A percentile compares a stretch with the other conserved stretches of the same genome.
These are phyloP conservation scores for Scaptomyza polygonia DNA, from an alignment of 2,888 invertebrate species.

Conservation along the genomic window DNA sequence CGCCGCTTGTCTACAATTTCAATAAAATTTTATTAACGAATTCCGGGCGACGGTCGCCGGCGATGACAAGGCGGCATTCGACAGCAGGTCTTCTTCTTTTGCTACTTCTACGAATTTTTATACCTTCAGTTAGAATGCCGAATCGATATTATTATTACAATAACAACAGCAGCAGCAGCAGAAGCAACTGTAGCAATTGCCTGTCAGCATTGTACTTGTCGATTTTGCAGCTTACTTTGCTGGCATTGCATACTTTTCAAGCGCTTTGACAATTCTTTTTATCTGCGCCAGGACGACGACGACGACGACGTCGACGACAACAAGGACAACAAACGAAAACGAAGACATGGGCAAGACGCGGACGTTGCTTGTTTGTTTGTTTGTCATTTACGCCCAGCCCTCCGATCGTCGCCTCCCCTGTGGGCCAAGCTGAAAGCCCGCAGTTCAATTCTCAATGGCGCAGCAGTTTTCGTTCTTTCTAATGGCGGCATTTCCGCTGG, in stretches of 20 bases:
- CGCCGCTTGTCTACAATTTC: constrained; percentile 83
- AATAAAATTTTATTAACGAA: constrained; percentile 84
- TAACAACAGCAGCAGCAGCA: constrained; percentile 51
- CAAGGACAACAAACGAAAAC: constrained; percentile 13
- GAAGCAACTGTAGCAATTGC: constrained; percentile 71
- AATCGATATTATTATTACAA: constrained; percentile 81
- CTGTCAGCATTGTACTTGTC: constrained; percentile 81
- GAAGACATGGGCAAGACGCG: constrained; percentile 42
- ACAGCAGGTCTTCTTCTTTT: constrained; percentile 32
- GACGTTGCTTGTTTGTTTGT: constrained; percentile 78
- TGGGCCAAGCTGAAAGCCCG: constrained; percentile 69
- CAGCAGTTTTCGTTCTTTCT: constrained; percentile 79
- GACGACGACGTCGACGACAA: constrained; percentile 12
- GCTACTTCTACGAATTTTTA: constrained; percentile 58
- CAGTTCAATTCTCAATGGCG: constrained; percentile 80
- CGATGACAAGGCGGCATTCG: constrained; percentile 72
- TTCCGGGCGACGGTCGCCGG: constrained; percentile 80
- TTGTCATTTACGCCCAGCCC: constrained; percentile 69
- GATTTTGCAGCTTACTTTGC: constrained; percentile 81
- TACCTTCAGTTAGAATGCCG: constrained; percentile 63
- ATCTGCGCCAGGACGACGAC: constrained; percentile 69
- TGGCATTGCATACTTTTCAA: constrained; percentile 81
- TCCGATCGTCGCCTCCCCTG: constrained; percentile 13
- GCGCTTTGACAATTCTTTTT: constrained; percentile 81
- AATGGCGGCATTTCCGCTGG: constrained; percentile 78